Base-by-base conservation (phyloP, 2,797 vertebrate genomes). In the Pelodytes ibericus region DNA sequence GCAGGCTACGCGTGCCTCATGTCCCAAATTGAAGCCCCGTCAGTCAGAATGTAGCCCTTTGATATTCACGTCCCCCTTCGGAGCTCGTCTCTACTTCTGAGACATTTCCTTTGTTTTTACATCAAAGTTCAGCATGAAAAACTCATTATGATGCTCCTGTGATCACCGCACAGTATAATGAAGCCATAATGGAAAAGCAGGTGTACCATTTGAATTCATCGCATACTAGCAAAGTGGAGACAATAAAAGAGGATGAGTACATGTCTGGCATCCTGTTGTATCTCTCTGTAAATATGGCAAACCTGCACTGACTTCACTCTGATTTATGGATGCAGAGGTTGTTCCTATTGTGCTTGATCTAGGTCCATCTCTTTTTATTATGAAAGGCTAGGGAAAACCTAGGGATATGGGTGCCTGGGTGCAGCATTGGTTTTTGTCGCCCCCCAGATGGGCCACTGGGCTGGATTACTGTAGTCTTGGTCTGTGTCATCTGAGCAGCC, bases 21-120 rank as follows among this genome's bases (percentile, higher is more conserved):
- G 41, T 51, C 64, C 18, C 53, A 71, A 64, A 76, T 33, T 64
- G 1, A 4, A 24, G 58, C 15, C 65, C 2, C 63, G 63, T 62
- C 15, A 31, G 0, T 36, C 30, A 79, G 10, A 31, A 75, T 33
- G 24, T 26, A 49, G 26, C 8, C 56, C 69, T 86, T 81, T 80
- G 75, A 79, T 85, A 77, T 71, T 82, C 30, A 83, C 30, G 72
- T 84, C 56, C 25, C 2, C 64, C 75, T 51, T 16, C 26, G 60
- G 77, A 84, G 81, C 39, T 72, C 29, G 24, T 75, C 69, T 82
- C 39, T n/a, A 80, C 24, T 31, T 80, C 57, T 2, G 75, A 81
- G 36, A 41, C 30, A 64, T 64, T 5, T n/a, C 44, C 39, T 82
- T 80, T 85, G 75, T 86, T 84, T 84, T 76, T 59, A 82, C 57